A percentile compares a stretch with the other conserved stretches of the same genome.
Conservation (phyloP, 2,113 vertebrate species). For the Microtus pennsylvanicus region DNA sequence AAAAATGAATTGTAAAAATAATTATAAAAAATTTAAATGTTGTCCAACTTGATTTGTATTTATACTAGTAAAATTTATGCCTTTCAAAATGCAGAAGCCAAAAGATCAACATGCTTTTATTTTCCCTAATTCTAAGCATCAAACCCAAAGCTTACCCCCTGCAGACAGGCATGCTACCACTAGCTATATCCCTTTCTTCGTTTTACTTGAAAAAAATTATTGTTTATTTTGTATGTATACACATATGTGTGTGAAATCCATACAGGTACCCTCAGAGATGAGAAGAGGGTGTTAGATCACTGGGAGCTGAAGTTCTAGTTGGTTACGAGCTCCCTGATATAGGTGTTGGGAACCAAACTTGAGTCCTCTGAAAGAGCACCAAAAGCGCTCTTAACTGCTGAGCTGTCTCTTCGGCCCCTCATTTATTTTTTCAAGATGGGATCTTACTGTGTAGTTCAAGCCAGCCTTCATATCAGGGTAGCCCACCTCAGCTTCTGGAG, state of each 20-base stretch:
- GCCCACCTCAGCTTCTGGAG: not conserved
- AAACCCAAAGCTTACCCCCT: not conserved
- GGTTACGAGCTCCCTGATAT: not conserved
- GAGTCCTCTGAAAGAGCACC: not conserved
- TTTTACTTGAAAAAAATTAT: not conserved
- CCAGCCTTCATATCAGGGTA: not conserved
- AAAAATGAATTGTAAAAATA: not conserved
- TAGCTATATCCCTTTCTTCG: not conserved
- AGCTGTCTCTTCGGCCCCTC: not conserved
- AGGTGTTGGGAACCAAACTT: not conserved
- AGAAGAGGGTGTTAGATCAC: not conserved
- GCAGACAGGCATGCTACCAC: not conserved
- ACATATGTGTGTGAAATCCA: not conserved
- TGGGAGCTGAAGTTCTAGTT: not conserved
- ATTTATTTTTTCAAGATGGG: not conserved
- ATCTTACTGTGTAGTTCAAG: not conserved
- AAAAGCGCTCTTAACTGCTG: too few relatives aligned
- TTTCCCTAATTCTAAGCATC: not conserved
- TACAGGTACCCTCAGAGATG: not conserved
- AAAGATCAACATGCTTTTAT: not conserved
- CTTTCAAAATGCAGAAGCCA: slow-evolving; percentile 36
- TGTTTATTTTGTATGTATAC: not conserved
- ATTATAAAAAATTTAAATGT: not conserved
- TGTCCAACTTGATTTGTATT: slow-evolving; percentile 17
- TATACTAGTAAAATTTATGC: not conserved